These are phyloP conservation scores for Molothrus ater DNA, from an alignment of 2,797 vertebrate genomes.

Conservation along the genomic window DNA sequence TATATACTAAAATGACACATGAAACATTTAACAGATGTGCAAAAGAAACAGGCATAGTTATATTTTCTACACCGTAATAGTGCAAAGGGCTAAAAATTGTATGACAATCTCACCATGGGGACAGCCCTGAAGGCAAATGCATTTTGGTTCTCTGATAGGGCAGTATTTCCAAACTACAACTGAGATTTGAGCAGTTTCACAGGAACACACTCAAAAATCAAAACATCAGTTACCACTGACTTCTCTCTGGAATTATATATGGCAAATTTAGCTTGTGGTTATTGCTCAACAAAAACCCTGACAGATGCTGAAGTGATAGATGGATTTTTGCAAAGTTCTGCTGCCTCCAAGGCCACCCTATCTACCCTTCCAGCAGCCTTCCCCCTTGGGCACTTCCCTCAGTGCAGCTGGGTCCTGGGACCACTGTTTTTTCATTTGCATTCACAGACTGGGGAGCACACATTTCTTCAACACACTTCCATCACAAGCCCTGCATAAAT, in stretches of 20 bases:
- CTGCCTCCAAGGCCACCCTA: background rate
- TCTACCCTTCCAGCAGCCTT: background rate
- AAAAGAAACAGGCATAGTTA: background rate
- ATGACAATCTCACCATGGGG: background rate
- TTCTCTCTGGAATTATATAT: slow-evolving; percentile 25
- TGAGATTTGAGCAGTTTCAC: slow-evolving; percentile 31
- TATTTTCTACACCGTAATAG: background rate
- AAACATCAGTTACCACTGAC: slow-evolving; percentile 17
- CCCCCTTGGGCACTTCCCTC: background rate
- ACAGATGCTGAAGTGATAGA: background rate
- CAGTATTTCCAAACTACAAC: slow-evolving; percentile 8
- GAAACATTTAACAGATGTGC: background rate
- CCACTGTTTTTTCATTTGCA: background rate
- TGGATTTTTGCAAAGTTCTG: slow-evolving; percentile 23
- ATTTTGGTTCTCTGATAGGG: slow-evolving; percentile 2
- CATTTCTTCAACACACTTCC: background rate
- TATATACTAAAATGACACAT: background rate
- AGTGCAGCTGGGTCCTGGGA: background rate
- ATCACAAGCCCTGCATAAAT: background rate
- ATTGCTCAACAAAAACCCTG: slow-evolving; percentile 37
- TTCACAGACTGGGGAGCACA: background rate
- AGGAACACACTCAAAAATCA: slow-evolving; percentile 14
- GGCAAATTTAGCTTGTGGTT: slow-evolving; percentile 35
- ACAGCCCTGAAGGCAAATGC: background rate
- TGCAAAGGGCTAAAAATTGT: background rate